Base-by-base conservation (phyloP, 1,140 invertebrate genomes). In the Pinna nobilis region DNA sequence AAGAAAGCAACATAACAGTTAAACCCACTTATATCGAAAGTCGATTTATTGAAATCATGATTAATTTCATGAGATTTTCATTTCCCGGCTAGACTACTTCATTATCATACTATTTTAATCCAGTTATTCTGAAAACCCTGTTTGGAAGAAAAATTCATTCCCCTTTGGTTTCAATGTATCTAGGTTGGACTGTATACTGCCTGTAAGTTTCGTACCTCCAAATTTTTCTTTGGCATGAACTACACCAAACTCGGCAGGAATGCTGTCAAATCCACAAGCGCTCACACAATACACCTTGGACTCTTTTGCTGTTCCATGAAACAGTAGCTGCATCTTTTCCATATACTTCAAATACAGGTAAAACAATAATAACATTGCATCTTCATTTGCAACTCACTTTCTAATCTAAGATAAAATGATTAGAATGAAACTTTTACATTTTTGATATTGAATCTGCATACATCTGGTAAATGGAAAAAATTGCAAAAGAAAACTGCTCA, bases 211-310 rank as follows among this genome's bases (percentile, higher is more conserved):
- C 28, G 18, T 60, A 83, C 81, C 87, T 67, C 80, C 74, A 76
- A 88, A 87, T 25, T 87, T 77, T 28, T 83, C 61, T 47, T 77
- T 77, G 2, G 95, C 86, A 83, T 92, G 96, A 13, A 94, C 84
- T 1, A 94, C 86, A 6, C 97, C 97, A 85, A 97, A 90, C 84
- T 99, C 97, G 50, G 92, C 91, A 4, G 97, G 96, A 78, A 99
- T 94, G 66, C 86, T 90, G 81, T 97, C 97, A 84, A 97, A 95
- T 1, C 97, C 97, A 90, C 96, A 98, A 13, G 95, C 93, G 77
- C 94, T 95, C 15, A 99, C 89, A 11, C 98, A 90, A 83, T 95
- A 97, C 1, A 97, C 90, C 25, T 91, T 93, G 20, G 93, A 93
- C 65, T 96, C 92, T 84, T 93, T 88, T 0, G 97, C 97, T 60